Base-by-base conservation (phyloP, 2,888 invertebrate species). In the Amphipyra berbera region DNA sequence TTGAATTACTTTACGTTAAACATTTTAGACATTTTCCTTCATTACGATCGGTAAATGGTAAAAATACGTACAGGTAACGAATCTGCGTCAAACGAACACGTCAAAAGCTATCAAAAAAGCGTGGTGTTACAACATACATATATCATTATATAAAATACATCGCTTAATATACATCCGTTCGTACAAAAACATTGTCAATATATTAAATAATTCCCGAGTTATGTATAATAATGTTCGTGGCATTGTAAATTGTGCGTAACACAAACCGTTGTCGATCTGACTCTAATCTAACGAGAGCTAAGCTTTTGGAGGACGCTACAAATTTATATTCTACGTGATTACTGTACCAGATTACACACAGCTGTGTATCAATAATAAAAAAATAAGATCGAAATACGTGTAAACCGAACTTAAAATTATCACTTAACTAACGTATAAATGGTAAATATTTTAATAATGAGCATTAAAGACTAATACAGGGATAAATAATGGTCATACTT, bases 401-500 rank as follows among this genome's bases (percentile, higher is more conserved):
- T 84, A 88, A 85, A 88, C 86, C 82, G 82, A 92, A 91, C 91
- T 90, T 92, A 92, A 87, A 84, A 77, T 87, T 91, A 92, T 85
- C 75, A 83, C 88, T 87, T 90, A 82, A 88, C 88, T 92, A 92
- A 86, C 76, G 83, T 88, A 86, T 91, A 91, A 91, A 90, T 92
- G 93, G 92, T 93, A 93, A 90, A 91, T 92, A 91, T 90, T 91
- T 90, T 84, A 89, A 89, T 80, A 92, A 92, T 94, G 94, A 94
- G 94, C 94, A 94, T 93, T 92, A 89, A 87, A 89, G 83, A 90
- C 92, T 91, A 93, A 89, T 84, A 89, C 85, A 84, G 82, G 90
- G 92, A 91, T 93, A 93, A 93, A 94, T 93, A 93, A 89, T 89
- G 89, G 88, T 90, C 91, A 88, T 88, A 90, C 80, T 88, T 88